phyloP scores from a whole-genome alignment of 2,797 vertebrate species.

The Antrozous pallidus region DNA sequence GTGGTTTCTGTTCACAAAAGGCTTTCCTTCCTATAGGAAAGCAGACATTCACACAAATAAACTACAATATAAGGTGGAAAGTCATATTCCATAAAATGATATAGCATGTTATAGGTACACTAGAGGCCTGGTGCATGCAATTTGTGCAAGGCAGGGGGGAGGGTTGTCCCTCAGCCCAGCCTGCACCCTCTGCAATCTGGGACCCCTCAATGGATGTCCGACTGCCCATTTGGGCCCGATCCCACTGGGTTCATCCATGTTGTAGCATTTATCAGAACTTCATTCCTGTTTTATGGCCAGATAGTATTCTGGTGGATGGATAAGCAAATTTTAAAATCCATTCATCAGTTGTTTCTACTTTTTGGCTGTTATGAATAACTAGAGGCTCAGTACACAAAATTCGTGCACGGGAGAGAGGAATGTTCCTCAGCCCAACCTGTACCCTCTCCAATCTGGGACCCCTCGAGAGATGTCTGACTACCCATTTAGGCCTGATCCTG shows the following conservation, averaged over 20 bases:
- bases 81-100: not conserved
- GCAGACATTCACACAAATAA: not conserved
- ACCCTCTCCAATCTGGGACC: too few relatives aligned
- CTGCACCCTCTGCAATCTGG: too few relatives aligned
- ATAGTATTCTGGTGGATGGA: not conserved
- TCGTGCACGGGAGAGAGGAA: too few relatives aligned
- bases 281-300: not conserved
- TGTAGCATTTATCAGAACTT: not conserved
- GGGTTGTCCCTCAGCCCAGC: too few relatives aligned
- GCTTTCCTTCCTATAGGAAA: not conserved
- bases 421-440: too few relatives aligned
- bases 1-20: not conserved
- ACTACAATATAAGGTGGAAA: not conserved
- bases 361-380: not conserved
- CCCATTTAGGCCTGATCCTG: too few relatives aligned
- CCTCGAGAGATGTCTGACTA: too few relatives aligned
- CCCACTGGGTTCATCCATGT: not conserved
- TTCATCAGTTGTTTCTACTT: not conserved
- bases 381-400: too few relatives aligned
- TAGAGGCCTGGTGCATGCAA: too few relatives aligned
- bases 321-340: not conserved
- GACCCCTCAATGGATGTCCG: too few relatives aligned
- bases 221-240: too few relatives aligned
- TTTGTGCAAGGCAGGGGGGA: too few relatives aligned
- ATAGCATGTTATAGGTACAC: not conserved